These are phyloP conservation scores for Ophthalmolycus amberensis DNA, from an alignment of 2,113 vertebrate genomes.

Conservation along the genomic window DNA sequence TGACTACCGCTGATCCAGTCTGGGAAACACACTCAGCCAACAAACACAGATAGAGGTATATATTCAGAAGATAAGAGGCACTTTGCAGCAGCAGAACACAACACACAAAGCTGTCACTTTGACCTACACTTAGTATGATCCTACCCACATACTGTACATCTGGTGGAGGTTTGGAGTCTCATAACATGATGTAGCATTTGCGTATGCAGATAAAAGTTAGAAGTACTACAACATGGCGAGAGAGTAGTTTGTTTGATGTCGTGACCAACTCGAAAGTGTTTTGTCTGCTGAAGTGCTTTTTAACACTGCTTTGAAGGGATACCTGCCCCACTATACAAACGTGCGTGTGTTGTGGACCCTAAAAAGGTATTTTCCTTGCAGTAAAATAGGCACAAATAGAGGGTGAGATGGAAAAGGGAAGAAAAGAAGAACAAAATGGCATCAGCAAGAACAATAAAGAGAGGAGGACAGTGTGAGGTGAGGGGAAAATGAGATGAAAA, in stretches of 20 bases:
- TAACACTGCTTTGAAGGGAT: slow-evolving; percentile 51
- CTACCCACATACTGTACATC: slow-evolving; percentile 49
- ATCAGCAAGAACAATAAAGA: slow-evolving; percentile 36
- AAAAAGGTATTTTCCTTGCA: slow-evolving; percentile 29
- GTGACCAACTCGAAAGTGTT: slow-evolving; percentile 66
- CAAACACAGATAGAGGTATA: slow-evolving; percentile 20
- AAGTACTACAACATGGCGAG: slow-evolving; percentile 24
- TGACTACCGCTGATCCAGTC: slow-evolving; percentile 40
- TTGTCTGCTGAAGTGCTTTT: slow-evolving; percentile 57
- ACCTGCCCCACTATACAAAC: neutral
- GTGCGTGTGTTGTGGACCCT: neutral
- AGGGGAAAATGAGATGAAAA: neutral
- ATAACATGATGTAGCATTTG: slow-evolving; percentile 29
- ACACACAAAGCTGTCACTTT: slow-evolving; percentile 46
- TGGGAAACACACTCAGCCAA: slow-evolving; percentile 42
- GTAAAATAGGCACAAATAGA: slow-evolving; percentile 16
- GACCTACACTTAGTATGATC: slow-evolving; percentile 57
- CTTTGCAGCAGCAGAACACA: slow-evolving; percentile 45
- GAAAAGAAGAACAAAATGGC: neutral
- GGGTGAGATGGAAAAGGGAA: neutral
- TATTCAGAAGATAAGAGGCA: slow-evolving; percentile 50
- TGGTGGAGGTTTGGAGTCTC: slow-evolving; percentile 39
- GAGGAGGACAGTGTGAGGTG: neutral
- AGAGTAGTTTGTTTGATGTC: slow-evolving; percentile 58
- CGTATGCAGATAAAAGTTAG: slow-evolving; percentile 26